phyloP scores from a whole-genome alignment of 2,113 vertebrate species.

The Stictonetta naevosa region DNA sequence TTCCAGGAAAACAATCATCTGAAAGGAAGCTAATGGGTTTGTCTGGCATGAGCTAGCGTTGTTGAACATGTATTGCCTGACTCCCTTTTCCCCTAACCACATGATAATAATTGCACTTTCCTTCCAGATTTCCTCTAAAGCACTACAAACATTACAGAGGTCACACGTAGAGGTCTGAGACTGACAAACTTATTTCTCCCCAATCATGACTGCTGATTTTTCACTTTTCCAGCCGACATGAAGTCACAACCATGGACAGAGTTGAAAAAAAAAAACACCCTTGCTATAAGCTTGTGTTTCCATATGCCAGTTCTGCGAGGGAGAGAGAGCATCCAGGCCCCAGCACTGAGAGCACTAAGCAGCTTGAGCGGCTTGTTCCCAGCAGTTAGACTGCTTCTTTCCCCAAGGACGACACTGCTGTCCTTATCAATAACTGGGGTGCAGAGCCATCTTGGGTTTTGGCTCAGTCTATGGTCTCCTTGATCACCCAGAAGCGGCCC shows the following conservation, averaged over 20 bases:
- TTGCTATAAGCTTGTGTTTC: neutral
- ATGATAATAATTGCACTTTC: neutral
- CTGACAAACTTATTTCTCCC: neutral
- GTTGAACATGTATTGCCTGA: neutral
- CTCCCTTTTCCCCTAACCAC: neutral
- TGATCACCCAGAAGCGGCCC: neutral
- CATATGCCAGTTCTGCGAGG: neutral
- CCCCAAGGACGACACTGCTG: neutral
- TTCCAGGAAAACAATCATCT: neutral
- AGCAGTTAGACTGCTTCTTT: neutral
- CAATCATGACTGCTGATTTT: neutral
- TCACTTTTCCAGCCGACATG: neutral
- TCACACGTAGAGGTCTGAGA: neutral
- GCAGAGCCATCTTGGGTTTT: neutral
- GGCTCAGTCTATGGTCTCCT: neutral
- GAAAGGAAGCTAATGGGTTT: neutral
- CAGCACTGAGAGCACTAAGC: neutral
- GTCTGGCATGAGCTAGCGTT: neutral
- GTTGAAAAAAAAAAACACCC: neutral
- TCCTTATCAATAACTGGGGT: neutral
- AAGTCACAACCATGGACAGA: neutral
- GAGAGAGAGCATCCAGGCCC: neutral
- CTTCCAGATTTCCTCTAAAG: neutral
- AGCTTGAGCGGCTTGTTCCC: slow-evolving; percentile 22
- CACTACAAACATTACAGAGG: neutral